Evolutionary conservation across 2,888 invertebrate species (phyloP), one percentile per base, ranked within the genome.

Genomic region (Cenopis cana): DNA sequence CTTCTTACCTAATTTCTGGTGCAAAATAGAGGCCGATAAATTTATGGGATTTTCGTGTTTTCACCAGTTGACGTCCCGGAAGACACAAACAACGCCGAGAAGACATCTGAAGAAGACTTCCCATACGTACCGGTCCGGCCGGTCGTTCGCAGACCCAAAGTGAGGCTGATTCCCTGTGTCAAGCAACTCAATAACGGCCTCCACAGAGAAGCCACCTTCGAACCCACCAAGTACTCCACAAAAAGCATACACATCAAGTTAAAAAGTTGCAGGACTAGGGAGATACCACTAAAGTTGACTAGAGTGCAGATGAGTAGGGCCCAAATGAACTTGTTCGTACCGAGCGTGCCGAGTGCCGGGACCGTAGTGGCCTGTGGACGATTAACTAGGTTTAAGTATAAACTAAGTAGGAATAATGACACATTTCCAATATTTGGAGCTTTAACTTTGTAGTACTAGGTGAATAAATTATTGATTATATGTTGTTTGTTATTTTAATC

Each of bases 361-460:
- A 87, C 87, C 0, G 80, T 89, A 0, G 81, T 89, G 0, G 93
- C 91, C 0, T 87, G 87, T 64, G 93, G 93, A 36, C 74, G 89
- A 2, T 80, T 93, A 55, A 84, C 89, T 79, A 88, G 93, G 72
- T 94, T 93, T 86, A 91, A 83, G 80, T 93, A 88, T 82, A 91
- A 82, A 80, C 72, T 89, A 73, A 88, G 83, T 57, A 85, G 86
- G 73, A 73, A 79, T 67, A 83, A 76, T 74, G 82, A 85, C 66
- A 75, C 82, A 52, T 87, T 89, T 85, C 91, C 93, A 81, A 85
- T 89, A 82, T 90, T 87, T 81, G 90, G 89, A 81, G 85, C 89
- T 76, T 80, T 91, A 77, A 82, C 84, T 74, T 81, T 93, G 81
- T 93, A 80, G 82, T 46, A 5, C 71, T 77, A 72, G 69, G 46